Base-by-base conservation (phyloP, 1,140 invertebrate genomes). In the Diorhabda carinulata region DNA sequence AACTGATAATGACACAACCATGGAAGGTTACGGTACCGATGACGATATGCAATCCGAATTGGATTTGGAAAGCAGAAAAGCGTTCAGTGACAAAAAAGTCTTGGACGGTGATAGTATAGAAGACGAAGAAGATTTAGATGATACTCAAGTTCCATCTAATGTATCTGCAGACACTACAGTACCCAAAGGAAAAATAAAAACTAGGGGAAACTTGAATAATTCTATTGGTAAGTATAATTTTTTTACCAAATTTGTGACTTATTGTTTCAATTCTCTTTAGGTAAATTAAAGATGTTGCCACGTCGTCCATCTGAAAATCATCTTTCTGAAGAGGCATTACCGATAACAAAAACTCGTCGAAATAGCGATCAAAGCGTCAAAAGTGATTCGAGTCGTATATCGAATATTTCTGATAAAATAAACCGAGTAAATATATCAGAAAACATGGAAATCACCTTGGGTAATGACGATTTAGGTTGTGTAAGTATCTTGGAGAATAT, bases 1-100 rank as follows among this genome's bases (percentile, higher is more conserved):
- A 40, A 61, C 5, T 6, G 66, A 68, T 42, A 45, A 58, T 52
- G 62, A 66, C 67, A 63, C 67, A 40, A 65, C 56, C 4, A 78
- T 73, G 67, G 73, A 74, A 66, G 74, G 72, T 67, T 77, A 76
- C 68, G 73, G 74, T 68, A 72, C 75, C 45, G 75, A 75, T 43
- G 74, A 77, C 61, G 75, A 77, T n/a, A 65, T 67, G 47, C 52
- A 63, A 9, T 57, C 41, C 8, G 67, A 61, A 67, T 64, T 73
- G 59, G 60, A 73, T 68, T 60, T 70, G 41, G 72, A 73, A 59
- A 45, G 64, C 57, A 65, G 72, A 52, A 70, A 70, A 65, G 59
- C n/a, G n/a, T 68, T 71, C 3, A 47, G 8, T 41, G 42, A 66
- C 8, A 67, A 71, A 47, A 10, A 8, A n/a, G 10, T 58, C 44